phyloP scores from a whole-genome alignment of 2,797 vertebrate genomes.

The Heteromormyrus szaboi region DNA sequence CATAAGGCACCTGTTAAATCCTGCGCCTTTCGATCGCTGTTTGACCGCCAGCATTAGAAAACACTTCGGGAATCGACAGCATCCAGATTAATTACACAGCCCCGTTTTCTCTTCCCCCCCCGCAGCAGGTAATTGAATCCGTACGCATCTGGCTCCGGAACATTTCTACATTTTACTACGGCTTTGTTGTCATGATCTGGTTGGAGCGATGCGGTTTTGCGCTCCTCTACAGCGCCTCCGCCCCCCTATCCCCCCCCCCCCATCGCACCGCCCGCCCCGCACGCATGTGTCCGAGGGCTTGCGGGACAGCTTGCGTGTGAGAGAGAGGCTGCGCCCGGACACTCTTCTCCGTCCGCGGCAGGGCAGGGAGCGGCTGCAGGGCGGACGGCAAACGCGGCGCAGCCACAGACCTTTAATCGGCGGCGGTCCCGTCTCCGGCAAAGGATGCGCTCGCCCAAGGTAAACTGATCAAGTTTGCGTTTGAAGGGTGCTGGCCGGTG shows the following conservation, averaged over 20 bases:
- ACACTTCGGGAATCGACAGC: neutral
- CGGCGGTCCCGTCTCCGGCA: neutral
- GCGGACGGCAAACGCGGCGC: neutral
- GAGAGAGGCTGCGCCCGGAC: neutral
- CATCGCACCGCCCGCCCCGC: neutral
- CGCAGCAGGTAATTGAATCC: conserved; percentile 2
- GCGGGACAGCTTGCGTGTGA: conserved; percentile 2
- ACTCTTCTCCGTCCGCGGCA: neutral
- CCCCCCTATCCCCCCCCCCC: neutral
- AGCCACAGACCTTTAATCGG: neutral
- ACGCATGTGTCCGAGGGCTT: neutral
- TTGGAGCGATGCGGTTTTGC: neutral
- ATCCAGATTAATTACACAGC: neutral
- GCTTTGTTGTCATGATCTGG: conserved; percentile 11
- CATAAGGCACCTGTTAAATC: neutral
- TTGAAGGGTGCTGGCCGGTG: neutral
- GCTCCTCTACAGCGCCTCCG: neutral
- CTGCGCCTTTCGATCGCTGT: neutral
- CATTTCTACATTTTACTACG: neutral
- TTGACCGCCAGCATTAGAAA: neutral
- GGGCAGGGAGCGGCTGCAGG: neutral
- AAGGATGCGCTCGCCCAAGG: neutral
- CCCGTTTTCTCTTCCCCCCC: no score
- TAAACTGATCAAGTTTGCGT: neutral
- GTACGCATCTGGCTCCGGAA: neutral